phyloP scores from a whole-genome alignment of 1,140 invertebrate species.

The Zaprionus inermis region DNA sequence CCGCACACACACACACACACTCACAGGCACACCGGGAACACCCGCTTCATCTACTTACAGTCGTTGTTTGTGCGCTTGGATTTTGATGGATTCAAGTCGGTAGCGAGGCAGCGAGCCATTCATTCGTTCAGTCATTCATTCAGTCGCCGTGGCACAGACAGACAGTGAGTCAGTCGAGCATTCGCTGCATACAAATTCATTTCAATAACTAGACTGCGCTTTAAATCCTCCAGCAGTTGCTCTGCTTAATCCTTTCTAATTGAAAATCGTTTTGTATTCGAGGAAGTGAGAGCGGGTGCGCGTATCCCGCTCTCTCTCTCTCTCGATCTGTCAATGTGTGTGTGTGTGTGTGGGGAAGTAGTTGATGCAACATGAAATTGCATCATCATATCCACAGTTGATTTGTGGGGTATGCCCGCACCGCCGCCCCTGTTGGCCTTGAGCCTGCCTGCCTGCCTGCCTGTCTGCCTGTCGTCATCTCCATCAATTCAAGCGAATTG shows the following conservation, averaged over 20 bases:
- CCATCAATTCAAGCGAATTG: constrained; percentile 34
- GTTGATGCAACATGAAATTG: constrained; percentile 46
- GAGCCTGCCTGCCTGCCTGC: constrained; percentile 16
- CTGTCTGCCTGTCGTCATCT: background rate
- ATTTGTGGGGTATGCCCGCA: constrained; percentile 57
- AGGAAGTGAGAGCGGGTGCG: background rate
- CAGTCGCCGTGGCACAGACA: constrained; percentile 17
- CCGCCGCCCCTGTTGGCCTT: constrained; percentile 48
- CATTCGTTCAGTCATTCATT: constrained; percentile 4
- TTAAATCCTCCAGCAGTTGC: constrained; percentile 73
- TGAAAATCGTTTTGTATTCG: constrained; percentile 75
- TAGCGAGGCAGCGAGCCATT: constrained; percentile 26
- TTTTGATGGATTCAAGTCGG: constrained; percentile 62
- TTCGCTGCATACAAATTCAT: constrained; percentile 66
- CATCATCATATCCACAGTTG: constrained; percentile 55
- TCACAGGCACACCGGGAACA: background rate
- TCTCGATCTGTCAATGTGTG: constrained; percentile 15
- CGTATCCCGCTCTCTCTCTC: background rate
- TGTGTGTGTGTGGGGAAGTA: constrained; percentile 23
- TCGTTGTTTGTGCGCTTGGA: constrained; percentile 47
- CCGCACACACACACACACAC: too few species aligned
- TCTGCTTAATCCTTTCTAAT: constrained; percentile 77
- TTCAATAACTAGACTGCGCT: constrained; percentile 73
- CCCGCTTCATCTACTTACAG: constrained; percentile 15
- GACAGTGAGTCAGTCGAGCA: constrained; percentile 54